Evolutionary conservation across 1,140 invertebrate species (phyloP).

Genomic region (Harpegnathos saltator): DNA sequence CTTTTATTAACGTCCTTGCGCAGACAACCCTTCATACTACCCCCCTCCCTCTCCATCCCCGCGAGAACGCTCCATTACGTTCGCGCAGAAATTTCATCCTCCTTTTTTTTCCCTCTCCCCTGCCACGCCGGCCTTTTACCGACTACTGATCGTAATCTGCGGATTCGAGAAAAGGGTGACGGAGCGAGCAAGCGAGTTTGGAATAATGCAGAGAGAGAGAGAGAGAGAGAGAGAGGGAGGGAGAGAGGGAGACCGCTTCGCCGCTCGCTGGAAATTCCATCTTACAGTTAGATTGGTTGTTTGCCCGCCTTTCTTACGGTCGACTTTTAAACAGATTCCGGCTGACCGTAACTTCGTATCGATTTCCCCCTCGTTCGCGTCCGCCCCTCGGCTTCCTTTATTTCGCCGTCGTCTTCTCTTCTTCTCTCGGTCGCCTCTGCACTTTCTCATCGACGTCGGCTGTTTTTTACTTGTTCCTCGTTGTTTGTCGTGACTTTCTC

Average conservation of each 20-base stretch:
- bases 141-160: slow-evolving; percentile 49
- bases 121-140: slow-evolving; percentile 44
- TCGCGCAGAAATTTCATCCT: slow-evolving; percentile 58
- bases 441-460: background rate
- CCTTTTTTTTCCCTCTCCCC: too few species aligned
- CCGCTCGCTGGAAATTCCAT: slow-evolving; percentile 52
- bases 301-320: slow-evolving; percentile 52
- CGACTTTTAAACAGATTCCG: slow-evolving; percentile 69
- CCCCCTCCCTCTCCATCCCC: too few species aligned
- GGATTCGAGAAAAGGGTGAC: background rate
- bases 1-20: slow-evolving; percentile 40
- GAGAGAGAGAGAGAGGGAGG: too few species aligned
- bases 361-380: slow-evolving; percentile 33
- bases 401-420: slow-evolving; percentile 23
- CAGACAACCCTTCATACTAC: slow-evolving; percentile 35
- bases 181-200: slow-evolving; percentile 4
- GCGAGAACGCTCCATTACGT: slow-evolving; percentile 44
- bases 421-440: background rate
- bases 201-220: slow-evolving; percentile 31
- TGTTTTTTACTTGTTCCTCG: slow-evolving; percentile 7
- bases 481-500: slow-evolving; percentile 19
- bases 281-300: slow-evolving; percentile 67
- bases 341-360: slow-evolving; percentile 71
- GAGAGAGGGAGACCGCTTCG: slow-evolving; percentile 3
- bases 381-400: slow-evolving; percentile 1